These are phyloP conservation scores for Plagodis dolabraria DNA, from an alignment of 2,888 invertebrate species.

Conservation along the genomic window DNA sequence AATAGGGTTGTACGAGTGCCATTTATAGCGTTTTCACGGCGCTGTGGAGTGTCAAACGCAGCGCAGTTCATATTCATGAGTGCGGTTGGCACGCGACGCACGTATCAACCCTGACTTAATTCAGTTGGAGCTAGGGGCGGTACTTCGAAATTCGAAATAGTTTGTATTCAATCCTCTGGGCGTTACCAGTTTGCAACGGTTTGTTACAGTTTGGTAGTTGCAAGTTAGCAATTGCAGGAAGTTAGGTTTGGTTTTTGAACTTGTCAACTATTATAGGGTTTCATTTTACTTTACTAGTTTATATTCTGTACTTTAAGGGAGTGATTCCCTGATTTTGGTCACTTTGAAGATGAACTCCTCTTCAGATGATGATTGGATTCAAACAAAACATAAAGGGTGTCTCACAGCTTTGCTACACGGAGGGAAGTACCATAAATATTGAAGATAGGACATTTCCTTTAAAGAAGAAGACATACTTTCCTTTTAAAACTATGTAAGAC, in stretches of 20 bases:
- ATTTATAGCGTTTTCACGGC: slow-evolving; percentile 39
- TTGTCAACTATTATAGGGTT: neutral
- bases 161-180: slow-evolving; percentile 15
- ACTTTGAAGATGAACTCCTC: too few species aligned
- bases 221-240: slow-evolving; percentile 1
- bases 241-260: neutral
- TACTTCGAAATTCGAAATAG: slow-evolving; percentile 29
- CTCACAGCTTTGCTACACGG: too few species aligned
- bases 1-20: slow-evolving; percentile 25
- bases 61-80: slow-evolving; percentile 57
- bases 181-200: slow-evolving; percentile 22
- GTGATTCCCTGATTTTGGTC: too few species aligned
- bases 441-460: too few species aligned
- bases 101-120: slow-evolving; percentile 42
- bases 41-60: slow-evolving; percentile 48
- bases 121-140: slow-evolving; percentile 26
- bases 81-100: slow-evolving; percentile 46
- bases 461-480: too few species aligned
- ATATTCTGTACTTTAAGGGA: neutral
- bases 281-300: too few species aligned
- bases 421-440: too few species aligned
- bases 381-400: too few species aligned
- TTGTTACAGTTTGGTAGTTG: slow-evolving; percentile 12
- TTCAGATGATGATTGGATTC: too few species aligned
- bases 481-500: too few species aligned